phyloP scores from a whole-genome alignment of 2,888 invertebrate genomes.

The Amiota communis region DNA sequence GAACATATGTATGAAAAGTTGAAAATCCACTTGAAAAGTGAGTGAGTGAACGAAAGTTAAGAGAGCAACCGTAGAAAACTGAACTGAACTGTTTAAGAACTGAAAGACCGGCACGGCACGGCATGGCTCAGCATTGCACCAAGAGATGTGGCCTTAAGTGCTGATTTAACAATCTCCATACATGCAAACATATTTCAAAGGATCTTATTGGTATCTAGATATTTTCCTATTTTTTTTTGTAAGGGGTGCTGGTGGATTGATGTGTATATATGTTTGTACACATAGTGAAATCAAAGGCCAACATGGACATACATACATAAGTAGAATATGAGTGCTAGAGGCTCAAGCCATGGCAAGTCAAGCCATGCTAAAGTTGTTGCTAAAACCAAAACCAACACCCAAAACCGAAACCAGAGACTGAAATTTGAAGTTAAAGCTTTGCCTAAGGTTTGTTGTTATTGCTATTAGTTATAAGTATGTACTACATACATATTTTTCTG shows the following conservation, averaged over 20 bases:
- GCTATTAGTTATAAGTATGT: not conserved
- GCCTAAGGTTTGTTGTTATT: not conserved
- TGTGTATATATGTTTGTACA: no score
- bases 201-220: not conserved
- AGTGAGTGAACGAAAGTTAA: not conserved
- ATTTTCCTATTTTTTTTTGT: no score
- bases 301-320: not conserved
- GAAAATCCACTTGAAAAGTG: constrained; percentile 27
- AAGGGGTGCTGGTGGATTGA: no score
- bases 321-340: not conserved
- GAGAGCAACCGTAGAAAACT: not conserved
- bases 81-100: not conserved
- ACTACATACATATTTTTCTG: not conserved
- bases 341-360: not conserved
- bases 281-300: constrained; percentile 6
- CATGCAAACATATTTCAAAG: not conserved
- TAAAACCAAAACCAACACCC: not conserved
- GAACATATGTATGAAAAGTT: constrained; percentile 29
- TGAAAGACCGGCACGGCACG: not conserved
- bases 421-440: not conserved
- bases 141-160: constrained; percentile 7
- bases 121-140: not conserved
- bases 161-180: constrained; percentile 3
- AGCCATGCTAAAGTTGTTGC: not conserved
- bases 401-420: not conserved